A percentile compares a stretch with the other conserved stretches of the same genome.
phyloP scores from a whole-genome alignment of 2,113 vertebrate genomes.

The Falcunculus frontatus region DNA sequence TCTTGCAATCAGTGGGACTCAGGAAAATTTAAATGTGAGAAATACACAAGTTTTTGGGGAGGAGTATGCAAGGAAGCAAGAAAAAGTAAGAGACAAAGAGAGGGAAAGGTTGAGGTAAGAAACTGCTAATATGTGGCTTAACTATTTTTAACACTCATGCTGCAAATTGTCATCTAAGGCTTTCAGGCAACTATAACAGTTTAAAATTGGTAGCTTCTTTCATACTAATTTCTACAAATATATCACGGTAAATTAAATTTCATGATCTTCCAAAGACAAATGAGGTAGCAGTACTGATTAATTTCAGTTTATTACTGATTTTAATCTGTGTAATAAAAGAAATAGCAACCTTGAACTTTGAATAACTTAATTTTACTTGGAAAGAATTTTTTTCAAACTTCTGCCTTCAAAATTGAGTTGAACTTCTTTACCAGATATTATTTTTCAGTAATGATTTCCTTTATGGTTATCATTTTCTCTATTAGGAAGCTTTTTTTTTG shows the following conservation, averaged over 20 bases:
- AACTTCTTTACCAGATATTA: background rate
- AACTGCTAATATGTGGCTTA: background rate
- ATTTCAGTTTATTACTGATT: background rate
- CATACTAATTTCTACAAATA: background rate
- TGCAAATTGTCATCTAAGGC: background rate
- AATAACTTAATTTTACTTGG: background rate
- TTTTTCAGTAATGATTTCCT: background rate
- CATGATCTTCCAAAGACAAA: background rate
- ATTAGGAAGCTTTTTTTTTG: background rate
- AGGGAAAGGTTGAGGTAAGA: background rate
- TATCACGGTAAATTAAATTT: background rate
- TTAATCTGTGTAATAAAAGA: background rate
- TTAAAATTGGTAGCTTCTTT: background rate
- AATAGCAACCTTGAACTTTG: background rate
- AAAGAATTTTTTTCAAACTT: background rate
- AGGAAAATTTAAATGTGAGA: background rate
- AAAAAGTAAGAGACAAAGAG: rapidly evolving
- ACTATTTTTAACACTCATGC: background rate
- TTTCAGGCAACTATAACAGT: background rate
- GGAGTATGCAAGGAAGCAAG: background rate
- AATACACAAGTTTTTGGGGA: background rate
- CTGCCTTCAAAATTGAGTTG: background rate
- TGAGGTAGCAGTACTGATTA: background rate
- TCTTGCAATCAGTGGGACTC: background rate
- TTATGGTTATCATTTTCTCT: background rate